Evolutionary conservation across 2,113 vertebrate genomes (phyloP), one percentile per base, ranked within the genome.

Genomic region (Daboia siamensis): DNA sequence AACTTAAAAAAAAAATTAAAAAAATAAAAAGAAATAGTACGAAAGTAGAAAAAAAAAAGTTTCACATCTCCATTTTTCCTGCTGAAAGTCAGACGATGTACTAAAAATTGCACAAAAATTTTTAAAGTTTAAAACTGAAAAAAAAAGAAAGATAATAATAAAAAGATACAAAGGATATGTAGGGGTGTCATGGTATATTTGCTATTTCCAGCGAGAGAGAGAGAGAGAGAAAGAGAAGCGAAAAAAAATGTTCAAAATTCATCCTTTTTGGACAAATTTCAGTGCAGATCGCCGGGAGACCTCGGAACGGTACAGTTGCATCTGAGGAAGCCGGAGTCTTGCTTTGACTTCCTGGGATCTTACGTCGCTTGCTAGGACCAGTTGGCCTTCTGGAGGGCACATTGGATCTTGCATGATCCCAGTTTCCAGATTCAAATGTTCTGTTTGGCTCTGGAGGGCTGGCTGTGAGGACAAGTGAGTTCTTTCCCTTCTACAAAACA

Each of bases 21-120:
- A 89, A 92, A 80, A 80, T 1, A 51, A 92, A 92, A 96, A 97
- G 84, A 96, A 97, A 96, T 97, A 96, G 97, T 97, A 94, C 29
- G 29, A 97, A 97, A 97, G 95, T 96, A 96, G 97, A 96, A 96
- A 97, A 97, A 97, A 97, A 97, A 97, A 97, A 11, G 96, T 97
- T 96, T 98, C 97, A 97, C 96, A 94, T 97, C 97, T 98, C 97
- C 98, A 97, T 97, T 97, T 97, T 96, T 98, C 97, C 97, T 97
- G 97, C 97, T 97, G 97, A 97, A 98, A 98, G 96, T 97, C 96
- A 95, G 97, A 97, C 97, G 96, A 96, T 96, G 96, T 97, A 95
- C 96, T 96, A 97, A 97, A 97, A 97, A 97, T 96, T 96, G 96
- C 97, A 98, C 97, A 97, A 96, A 95, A 96, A 51, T 29, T 91